Evolutionary conservation across 2,888 invertebrate species (phyloP), one percentile per base, ranked within the genome.

Genomic region (Ophion slaviceki): DNA sequence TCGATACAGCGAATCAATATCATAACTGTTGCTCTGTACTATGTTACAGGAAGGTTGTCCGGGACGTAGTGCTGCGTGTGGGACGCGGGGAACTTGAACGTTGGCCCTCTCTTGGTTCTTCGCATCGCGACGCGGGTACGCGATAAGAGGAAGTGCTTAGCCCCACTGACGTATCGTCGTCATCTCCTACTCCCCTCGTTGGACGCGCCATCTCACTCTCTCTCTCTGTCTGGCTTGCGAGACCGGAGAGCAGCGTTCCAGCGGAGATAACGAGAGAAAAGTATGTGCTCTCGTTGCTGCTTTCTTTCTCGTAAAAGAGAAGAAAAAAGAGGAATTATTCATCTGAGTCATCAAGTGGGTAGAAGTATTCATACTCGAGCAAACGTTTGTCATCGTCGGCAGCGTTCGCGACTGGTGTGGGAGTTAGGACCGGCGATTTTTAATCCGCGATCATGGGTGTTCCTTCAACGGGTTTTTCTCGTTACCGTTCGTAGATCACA

Each of bases 91-190:
- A 59, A 24, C 71, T 77, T 68, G 67, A 78, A 70, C 78, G 78
- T 70, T 78, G 68, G 68, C 61, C 78, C 57, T 32, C 67, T 77
- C 28, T 32, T 3, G 45, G 20, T 53, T 62, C 67, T 80, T 53
- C 17, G 64, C 32, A 11, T 62, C 61, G 67, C 71, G 53, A 53
- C 53, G 68, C 84, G 83, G 78, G 68, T 77, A 77, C 67, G 59
- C 77, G 78, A 78, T 78, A 78, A 78, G 68, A 78, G 61, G 61
- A 70, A 78, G 45, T 61, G 77, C 45, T 61, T 45, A 78, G 40
- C 70, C 67, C 57, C 36, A 36, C 77, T 24, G 36, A 53, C 59
- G 36, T 40, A 68, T 78, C 68, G 47, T 78, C 78, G 66, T 78
- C 78, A 78, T 78, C 78, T 70, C 70, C 78, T 47, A 47, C 70